These are phyloP conservation scores for Mustela lutreola DNA, from an alignment of 2,113 vertebrate genomes.

Conservation along the genomic window DNA sequence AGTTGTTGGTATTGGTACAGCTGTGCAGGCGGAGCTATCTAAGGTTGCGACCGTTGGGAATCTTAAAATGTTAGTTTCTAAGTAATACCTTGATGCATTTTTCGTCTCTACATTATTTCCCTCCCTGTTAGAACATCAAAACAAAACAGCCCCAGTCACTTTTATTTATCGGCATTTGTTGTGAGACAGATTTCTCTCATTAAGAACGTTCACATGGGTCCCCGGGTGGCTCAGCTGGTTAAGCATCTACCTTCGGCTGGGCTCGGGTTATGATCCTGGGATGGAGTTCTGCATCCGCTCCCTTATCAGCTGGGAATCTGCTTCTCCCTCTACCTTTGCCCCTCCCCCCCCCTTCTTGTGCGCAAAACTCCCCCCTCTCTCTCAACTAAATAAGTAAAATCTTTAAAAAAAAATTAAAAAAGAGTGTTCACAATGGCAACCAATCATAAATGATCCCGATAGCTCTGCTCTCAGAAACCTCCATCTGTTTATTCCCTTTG, in stretches of 20 bases:
- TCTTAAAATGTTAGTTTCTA: slow-evolving; percentile 85
- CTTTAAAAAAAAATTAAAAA: no score
- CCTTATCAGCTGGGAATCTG: no score
- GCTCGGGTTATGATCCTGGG: no score
- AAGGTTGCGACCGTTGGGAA: slow-evolving; percentile 78
- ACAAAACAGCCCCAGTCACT: slow-evolving; percentile 81
- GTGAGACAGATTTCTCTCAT: slow-evolving; percentile 81
- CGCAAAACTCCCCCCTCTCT: neutral
- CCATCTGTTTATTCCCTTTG: slow-evolving; percentile 85
- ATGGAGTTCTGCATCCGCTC: no score
- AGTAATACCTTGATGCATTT: slow-evolving; percentile 75
- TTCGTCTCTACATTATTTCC: slow-evolving; percentile 85
- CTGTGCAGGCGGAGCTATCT: slow-evolving; percentile 68
- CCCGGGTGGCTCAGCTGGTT: no score
- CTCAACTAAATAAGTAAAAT: neutral
- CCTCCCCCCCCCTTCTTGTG: no score
- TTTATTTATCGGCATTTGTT: slow-evolving; percentile 89
- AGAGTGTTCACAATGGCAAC: slow-evolving; percentile 79
- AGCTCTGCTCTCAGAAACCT: slow-evolving; percentile 86
- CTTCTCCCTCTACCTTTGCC: no score
- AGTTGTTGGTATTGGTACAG: slow-evolving; percentile 16
- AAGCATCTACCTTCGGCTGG: no score
- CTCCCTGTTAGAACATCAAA: slow-evolving; percentile 63
- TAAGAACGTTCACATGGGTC: slow-evolving; percentile 77
- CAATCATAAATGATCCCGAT: slow-evolving; percentile 83